These are phyloP conservation scores for Aproaerema taeniolella DNA, from an alignment of 2,888 invertebrate species.

Conservation along the genomic window DNA sequence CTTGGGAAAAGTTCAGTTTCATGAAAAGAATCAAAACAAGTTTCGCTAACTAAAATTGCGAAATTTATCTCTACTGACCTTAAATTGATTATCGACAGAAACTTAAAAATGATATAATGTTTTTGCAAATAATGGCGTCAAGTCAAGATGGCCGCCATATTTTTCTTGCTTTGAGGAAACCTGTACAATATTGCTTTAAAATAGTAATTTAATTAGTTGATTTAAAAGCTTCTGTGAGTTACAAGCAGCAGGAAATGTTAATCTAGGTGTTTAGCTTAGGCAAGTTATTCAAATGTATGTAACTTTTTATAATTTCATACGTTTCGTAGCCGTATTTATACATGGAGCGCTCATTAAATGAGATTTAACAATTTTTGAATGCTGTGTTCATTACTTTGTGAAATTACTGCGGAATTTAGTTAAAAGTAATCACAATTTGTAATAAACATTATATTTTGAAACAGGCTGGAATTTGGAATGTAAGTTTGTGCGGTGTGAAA, in stretches of 20 bases:
- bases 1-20: too few relatives aligned
- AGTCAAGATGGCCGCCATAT: not conserved
- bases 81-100: too few relatives aligned
- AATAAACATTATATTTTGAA: too few relatives aligned
- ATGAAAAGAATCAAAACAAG: too few relatives aligned
- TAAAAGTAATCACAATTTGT: too few relatives aligned
- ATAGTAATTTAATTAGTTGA: conserved; percentile 44
- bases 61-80: too few relatives aligned
- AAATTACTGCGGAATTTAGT: too few relatives aligned
- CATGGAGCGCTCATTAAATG: conserved; percentile 23
- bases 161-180: not conserved
- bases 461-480: too few relatives aligned
- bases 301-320: conserved; percentile 48
- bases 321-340: conserved; percentile 42
- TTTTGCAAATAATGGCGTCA: too few relatives aligned
- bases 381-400: conserved; percentile 20
- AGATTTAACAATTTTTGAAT: conserved; percentile 17
- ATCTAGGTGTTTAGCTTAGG: conserved; percentile 42
- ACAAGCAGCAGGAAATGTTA: conserved; percentile 20
- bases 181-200: not conserved
- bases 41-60: too few relatives aligned
- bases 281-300: conserved; percentile 32
- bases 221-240: conserved; percentile 9
- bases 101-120: too few relatives aligned
- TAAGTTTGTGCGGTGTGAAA: too few relatives aligned